phyloP scores from a whole-genome alignment of 2,888 invertebrate species.

The Serrognathus titanus region DNA sequence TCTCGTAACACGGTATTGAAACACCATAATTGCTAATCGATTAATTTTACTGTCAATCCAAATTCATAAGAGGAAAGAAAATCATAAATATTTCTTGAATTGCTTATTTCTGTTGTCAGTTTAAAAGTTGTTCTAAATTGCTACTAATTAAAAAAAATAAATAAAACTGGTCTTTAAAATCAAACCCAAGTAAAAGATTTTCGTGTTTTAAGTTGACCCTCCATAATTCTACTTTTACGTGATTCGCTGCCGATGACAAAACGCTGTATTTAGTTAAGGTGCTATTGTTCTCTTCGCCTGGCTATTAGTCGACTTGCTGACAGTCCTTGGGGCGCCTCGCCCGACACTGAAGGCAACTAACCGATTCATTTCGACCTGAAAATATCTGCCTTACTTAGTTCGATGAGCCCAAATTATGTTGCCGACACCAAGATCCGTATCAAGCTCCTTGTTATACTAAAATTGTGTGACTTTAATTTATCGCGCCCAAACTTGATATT shows the following conservation, averaged over 20 bases:
- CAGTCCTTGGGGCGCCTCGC: constrained; percentile 20
- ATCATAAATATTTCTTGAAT: too few species aligned
- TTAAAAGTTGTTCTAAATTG: too few species aligned
- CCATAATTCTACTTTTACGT: constrained; percentile 31
- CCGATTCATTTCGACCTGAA: constrained; percentile 19
- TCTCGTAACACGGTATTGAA: constrained; percentile 17
- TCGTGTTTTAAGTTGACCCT: constrained; percentile 26
- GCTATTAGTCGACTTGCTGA: constrained; percentile 30
- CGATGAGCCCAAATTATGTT: constrained; percentile 27
- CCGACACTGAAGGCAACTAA: constrained; percentile 21
- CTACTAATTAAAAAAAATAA: too few species aligned
- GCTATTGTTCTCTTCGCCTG: constrained; percentile 30
- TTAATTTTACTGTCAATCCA: too few species aligned
- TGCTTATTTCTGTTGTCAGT: too few species aligned
- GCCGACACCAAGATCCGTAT: constrained; percentile 24
- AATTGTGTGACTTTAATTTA: neutral
- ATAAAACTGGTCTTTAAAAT: too few species aligned
- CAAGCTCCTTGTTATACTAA: constrained; percentile 25
- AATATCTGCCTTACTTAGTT: constrained; percentile 17
- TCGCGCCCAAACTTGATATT: too few species aligned
- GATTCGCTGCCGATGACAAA: constrained; percentile 30
- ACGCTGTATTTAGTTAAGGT: constrained; percentile 27
- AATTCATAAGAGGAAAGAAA: too few species aligned
- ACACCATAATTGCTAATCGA: too few species aligned
- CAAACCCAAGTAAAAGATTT: too few species aligned